Evolutionary conservation across 2,797 vertebrate species (phyloP).

Genomic region (Schizopygopsis malacanthus): DNA sequence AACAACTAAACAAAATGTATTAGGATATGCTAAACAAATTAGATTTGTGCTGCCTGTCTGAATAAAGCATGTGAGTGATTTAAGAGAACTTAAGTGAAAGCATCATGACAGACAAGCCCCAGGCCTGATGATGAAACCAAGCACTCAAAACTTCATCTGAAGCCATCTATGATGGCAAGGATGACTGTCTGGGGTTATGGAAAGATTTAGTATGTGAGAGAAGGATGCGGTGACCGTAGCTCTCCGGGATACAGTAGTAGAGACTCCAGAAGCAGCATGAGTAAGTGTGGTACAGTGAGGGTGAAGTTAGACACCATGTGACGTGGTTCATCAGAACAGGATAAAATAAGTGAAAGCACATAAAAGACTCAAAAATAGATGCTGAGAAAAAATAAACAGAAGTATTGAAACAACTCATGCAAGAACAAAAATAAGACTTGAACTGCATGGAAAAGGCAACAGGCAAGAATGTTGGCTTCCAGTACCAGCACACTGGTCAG

Average conservation of each 20-base stretch:
- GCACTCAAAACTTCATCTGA: constrained; percentile 19
- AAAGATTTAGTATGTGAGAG: constrained; percentile 18
- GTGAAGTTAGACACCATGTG: background rate
- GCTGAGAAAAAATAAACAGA: background rate
- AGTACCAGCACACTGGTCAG: background rate
- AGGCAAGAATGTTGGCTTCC: background rate
- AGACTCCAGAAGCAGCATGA: background rate
- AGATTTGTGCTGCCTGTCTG: background rate
- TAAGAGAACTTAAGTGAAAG: background rate
- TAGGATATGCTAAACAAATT: background rate
- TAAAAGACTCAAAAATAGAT: background rate
- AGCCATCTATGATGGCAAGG: constrained; percentile 10
- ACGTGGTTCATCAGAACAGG: constrained; percentile 11
- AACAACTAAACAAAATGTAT: background rate
- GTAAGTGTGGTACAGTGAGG: background rate
- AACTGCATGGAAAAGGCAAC: constrained; percentile 17
- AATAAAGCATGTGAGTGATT: background rate
- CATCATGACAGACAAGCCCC: background rate
- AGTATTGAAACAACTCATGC: background rate
- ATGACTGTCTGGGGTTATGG: constrained; percentile 20
- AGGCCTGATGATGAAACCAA: background rate
- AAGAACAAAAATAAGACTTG: background rate
- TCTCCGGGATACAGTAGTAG: constrained; percentile 1
- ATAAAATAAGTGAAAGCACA: background rate
- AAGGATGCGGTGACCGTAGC: background rate